Percentiles rank a stretch among this genome's conserved stretches.
Conservation (phyloP, 2,888 invertebrate species). For the Serripes groenlandicus region DNA sequence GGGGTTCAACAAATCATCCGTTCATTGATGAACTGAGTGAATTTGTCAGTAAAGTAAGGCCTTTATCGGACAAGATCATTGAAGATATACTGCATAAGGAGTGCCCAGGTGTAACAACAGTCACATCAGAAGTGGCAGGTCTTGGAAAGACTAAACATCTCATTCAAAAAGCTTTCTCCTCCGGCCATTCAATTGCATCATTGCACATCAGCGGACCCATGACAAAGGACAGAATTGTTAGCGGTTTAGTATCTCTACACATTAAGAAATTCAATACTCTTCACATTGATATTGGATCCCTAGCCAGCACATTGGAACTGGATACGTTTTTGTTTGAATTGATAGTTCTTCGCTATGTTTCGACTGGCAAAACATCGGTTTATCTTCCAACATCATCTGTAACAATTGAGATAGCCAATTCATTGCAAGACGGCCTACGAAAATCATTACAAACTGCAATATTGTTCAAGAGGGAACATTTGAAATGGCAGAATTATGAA, state of each 20-base stretch:
- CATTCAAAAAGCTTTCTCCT: slow-evolving; percentile 41
- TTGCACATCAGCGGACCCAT: slow-evolving; percentile 73
- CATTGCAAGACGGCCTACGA: slow-evolving; percentile 63
- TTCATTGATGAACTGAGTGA: slow-evolving; percentile 63
- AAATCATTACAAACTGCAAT: slow-evolving; percentile 68
- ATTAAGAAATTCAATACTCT: slow-evolving; percentile 54
- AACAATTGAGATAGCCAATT: slow-evolving; percentile 72
- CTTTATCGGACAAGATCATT: slow-evolving; percentile 41
- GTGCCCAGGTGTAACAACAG: slow-evolving; percentile 53
- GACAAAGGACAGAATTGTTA: slow-evolving; percentile 44
- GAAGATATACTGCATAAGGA: slow-evolving; percentile 34
- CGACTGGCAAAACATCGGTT: slow-evolving; percentile 48
- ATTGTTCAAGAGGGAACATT: slow-evolving; percentile 57
- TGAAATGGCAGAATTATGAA: slow-evolving; percentile 60
- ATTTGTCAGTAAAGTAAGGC: slow-evolving; percentile 28
- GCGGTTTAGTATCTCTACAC: slow-evolving; percentile 39
- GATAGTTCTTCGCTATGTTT: slow-evolving; percentile 61
- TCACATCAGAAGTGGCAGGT: slow-evolving; percentile 70
- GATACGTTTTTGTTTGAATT: slow-evolving; percentile 74
- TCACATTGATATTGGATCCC: slow-evolving; percentile 71
- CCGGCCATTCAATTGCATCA: slow-evolving; percentile 30
- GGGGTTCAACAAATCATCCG: slow-evolving; percentile 67
- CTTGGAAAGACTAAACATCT: slow-evolving; percentile 69
- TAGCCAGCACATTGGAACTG: slow-evolving; percentile 57
- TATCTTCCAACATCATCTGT: slow-evolving; percentile 56